Percentiles rank a stretch among this genome's conserved stretches.
Evolutionary conservation across 2,797 vertebrate species (phyloP).

Genomic region (Myripristis murdjan): DNA sequence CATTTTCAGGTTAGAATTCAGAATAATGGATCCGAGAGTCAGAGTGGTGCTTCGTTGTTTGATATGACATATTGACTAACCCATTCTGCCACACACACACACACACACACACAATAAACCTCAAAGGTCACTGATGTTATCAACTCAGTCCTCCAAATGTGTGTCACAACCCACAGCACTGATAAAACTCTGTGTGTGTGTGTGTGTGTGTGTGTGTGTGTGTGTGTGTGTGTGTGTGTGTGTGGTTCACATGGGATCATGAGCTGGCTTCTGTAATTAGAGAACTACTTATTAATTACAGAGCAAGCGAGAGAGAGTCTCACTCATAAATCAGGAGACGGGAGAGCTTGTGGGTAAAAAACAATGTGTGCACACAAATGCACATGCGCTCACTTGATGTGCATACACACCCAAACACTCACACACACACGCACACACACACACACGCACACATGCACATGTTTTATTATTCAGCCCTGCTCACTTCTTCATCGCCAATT

Average conservation of each 20-base stretch:
- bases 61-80: constrained; percentile 40
- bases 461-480: constrained; percentile 17
- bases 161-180: background rate
- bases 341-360: too few species aligned
- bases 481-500: constrained; percentile 37
- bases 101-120: constrained; percentile 7
- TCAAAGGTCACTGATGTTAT: constrained; percentile 54
- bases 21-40: background rate
- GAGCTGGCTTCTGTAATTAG: constrained; percentile 43
- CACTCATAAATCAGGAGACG: constrained; percentile 1
- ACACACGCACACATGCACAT: constrained; percentile 1
- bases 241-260: constrained; percentile 22
- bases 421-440: constrained; percentile 7
- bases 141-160: constrained; percentile 22
- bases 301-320: background rate
- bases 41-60: constrained; percentile 21
- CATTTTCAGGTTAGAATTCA: too few species aligned
- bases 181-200: constrained; percentile 18
- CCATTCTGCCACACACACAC: background rate
- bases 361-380: too few species aligned
- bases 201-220: constrained; percentile 18
- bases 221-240: constrained; percentile 31
- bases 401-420: background rate
- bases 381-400: too few species aligned
- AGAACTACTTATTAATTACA: constrained; percentile 45